Base-by-base conservation (phyloP, 2,888 invertebrate species). In the Pollenia amentaria region DNA sequence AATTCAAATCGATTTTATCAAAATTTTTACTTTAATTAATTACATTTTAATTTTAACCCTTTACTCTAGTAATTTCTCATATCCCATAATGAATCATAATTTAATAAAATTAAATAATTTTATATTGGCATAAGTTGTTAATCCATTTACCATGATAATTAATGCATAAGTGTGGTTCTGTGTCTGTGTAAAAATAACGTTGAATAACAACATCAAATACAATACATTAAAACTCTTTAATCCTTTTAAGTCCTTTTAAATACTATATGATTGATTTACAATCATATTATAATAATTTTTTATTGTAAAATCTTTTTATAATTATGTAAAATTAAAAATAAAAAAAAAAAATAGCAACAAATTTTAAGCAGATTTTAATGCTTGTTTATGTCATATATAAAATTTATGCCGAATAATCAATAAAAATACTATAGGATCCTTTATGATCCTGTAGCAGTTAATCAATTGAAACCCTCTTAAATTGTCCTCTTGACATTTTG, bases 181-280 rank as follows among this genome's bases (percentile, higher is more conserved):
- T 29, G 21, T 51, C 11, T 51, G 38, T 51, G 16, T 14, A 38
- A 40, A 40, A 53, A 38, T 12, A 40, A 11, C 16, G n/a, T 53
- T 70, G 40, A 55, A 55, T 72, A 72, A 46, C 29, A n/a, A 44
- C 38, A 53, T 42, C 29, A 18, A 21, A 16, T 8, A 48, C 3
- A 29, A 51, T 65, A 53, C 16, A 72, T 55, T 55, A 44, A 55
- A 75, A 51, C 53, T n/a, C 42, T 65, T 60, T 75, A 75, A 75
- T 48, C 65, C 51, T 67, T 55, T 57, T 38, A 29, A 18, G 42
- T 7, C 48, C n/a, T 51, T 29, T 29, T 14, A 18, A 21, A 57
- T 57, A 67, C n/a, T 21, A 42, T 40, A 64, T 80, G 72, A 51
- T 65, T 69, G 60, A 81, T 73, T 65, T 65, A 65, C 21, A 48